Evolutionary conservation across 2,888 invertebrate genomes (phyloP), one percentile per base, ranked within the genome.

Genomic region (Eutolmus rufibarbis): DNA sequence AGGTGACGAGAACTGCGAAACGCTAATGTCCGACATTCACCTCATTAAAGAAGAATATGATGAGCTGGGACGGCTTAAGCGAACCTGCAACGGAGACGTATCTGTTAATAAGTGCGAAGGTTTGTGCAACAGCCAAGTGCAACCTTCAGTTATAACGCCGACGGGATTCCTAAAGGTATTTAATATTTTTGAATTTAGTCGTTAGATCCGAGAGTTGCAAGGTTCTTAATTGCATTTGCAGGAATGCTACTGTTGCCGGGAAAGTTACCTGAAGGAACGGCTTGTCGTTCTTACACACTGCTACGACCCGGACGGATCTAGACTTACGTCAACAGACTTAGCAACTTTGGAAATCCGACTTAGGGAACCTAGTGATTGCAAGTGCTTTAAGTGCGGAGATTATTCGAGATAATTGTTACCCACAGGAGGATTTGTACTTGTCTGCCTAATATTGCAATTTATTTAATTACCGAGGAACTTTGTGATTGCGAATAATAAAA

Each of bases 81-180:
- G 98, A 91, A 97, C 97, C 16, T 98, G 98, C 91, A 97, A 96
- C 91, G 97, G 97, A 0, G 97, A 97, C 92, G 95, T 98, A 74
- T 95, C 95, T 16, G 97, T 98, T 0, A 98, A 97, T 91, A 98
- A 98, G 93, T 98, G 98, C 91, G 98, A 98, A 92, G 98, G 98
- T 34, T 95, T 96, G 89, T 98, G 98, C 91, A 96, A 95, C 89
- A 98, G 98, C 89, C 97, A 97, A 93, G 97, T 98, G 79, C 97
- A 97, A 91, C 98, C 98, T 1, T 97, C 97, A 82, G 97, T 98
- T 51, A 95, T 96, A 88, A 96, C 97, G 19, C 95, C 97, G 5
- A 97, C 97, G 74, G 98, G 98, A 90, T 98, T 98, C 93, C 93
- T 97, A 89, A 98, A 98, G 90, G 92, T 92, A 85, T 89, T 37